Evolutionary conservation across 2,113 vertebrate species (phyloP), one percentile per base, ranked within the genome.

Genomic region (Poeciliopsis prolifica): DNA sequence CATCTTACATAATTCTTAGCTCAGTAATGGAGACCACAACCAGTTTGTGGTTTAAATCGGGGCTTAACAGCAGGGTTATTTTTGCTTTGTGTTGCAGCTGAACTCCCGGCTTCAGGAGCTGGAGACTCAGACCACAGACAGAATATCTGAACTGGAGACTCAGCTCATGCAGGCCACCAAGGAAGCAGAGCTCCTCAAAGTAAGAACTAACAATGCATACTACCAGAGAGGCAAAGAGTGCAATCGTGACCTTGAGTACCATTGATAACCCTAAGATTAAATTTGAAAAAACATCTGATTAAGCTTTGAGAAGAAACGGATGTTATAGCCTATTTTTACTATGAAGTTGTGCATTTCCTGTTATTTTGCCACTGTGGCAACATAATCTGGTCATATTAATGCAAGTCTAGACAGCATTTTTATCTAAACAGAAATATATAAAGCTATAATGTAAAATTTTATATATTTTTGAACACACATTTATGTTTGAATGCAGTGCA

Each of bases 121-220:
- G 0, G 96, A 97, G 89, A 94, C 89, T 82, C 95, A 96, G 76
- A 93, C 93, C 19, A 85, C 92, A 80, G 96, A 95, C 83, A 97
- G 95, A 89, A 96, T 97, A 40, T 92, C 95, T 9, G 96, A 97
- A 86, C 95, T 99, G 63, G 97, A 99, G 90, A 96, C 96, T 91
- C 96, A 97, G 89, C 94, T 99, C 79, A 96, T 96, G 90, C 97
- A 97, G 81, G 90, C 95, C 0, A 95, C 96, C 78, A 96, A 93
- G 88, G 98, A 99, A 89, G 81, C 95, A n/a, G 96, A 95, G 87
- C 89, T 93, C 61, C 93, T 96, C 78, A 95, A 96, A 95, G 97
- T 97, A 90, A 75, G 88, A 65, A 48, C 68, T 19, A 28, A 1
- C 40, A 62, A 60, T 31, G 31, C 17, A 29, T 33, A 0, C 44